Percentiles rank a stretch among this genome's conserved stretches.
These are phyloP conservation scores for Trididemnum nubilum DNA, from an alignment of 23 tunicate genomes.

Conservation along the genomic window DNA sequence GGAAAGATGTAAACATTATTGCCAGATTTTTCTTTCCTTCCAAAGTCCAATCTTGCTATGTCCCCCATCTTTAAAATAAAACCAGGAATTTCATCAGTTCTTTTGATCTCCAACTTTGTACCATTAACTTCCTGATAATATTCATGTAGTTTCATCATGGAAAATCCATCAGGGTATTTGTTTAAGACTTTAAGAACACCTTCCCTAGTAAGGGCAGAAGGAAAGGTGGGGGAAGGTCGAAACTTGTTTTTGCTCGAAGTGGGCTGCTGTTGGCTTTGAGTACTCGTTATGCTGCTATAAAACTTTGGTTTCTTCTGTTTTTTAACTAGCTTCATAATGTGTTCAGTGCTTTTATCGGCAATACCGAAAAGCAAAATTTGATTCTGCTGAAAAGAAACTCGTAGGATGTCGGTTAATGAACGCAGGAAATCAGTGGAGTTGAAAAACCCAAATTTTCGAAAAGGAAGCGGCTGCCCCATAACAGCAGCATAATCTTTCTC, in stretches of 20 bases:
- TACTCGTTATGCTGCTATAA: not conserved
- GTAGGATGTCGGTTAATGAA: conserved; percentile 26
- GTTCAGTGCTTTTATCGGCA: conserved; percentile 70
- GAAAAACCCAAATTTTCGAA: conserved; percentile 52
- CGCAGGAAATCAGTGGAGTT: conserved; percentile 42
- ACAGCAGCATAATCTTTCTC: conserved; percentile 64
- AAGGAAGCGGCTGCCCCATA: conserved; percentile 33
- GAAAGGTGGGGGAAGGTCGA: not conserved
- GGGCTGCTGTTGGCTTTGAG: conserved; percentile 3
- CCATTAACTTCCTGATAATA: conserved; percentile 58
- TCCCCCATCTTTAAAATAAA: conserved; percentile 47
- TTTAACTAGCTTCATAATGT: conserved; percentile 61
- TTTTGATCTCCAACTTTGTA: conserved; percentile 14
- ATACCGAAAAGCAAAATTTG: conserved; percentile 44
- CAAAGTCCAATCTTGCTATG: conserved; percentile 61
- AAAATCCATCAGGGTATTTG: conserved; percentile 44
- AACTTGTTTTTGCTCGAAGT: not conserved
- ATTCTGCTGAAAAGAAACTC: not conserved
- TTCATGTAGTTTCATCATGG: conserved; percentile 45
- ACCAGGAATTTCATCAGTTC: not conserved
- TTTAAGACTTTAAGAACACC: conserved; percentile 42
- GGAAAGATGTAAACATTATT: conserved; percentile 67
- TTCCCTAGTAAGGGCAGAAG: conserved; percentile 41
- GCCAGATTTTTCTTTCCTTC: conserved; percentile 55
- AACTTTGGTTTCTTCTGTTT: conserved; percentile 55